These are phyloP conservation scores for Tromatobia lineatoria DNA, from an alignment of 2,888 invertebrate genomes.

Conservation along the genomic window DNA sequence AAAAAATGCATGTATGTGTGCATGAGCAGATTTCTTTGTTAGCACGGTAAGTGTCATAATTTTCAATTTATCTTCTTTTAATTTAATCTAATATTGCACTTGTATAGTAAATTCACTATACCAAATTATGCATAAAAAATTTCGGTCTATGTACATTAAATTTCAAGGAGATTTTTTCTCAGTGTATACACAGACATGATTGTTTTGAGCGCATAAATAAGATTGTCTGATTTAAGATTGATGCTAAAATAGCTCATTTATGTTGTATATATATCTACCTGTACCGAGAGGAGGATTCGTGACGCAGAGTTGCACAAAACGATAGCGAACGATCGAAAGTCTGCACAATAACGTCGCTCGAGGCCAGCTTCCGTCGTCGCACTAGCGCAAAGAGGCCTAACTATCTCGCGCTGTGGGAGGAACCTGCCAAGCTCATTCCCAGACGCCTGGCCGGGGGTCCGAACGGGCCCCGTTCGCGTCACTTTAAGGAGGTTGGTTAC, in stretches of 20 bases:
- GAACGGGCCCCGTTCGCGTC: slow-evolving; percentile 45
- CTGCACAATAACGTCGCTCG: slow-evolving; percentile 64
- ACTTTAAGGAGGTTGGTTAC: too few relatives aligned
- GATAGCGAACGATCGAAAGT: slow-evolving; percentile 56
- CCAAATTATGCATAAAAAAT: too few relatives aligned
- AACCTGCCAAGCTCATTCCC: slow-evolving; percentile 83
- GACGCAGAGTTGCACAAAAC: slow-evolving; percentile 76
- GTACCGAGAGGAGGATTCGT: slow-evolving; percentile 68
- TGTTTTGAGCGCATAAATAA: too few relatives aligned
- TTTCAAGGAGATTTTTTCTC: too few relatives aligned
- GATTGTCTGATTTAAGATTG: background rate
- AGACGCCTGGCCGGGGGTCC: slow-evolving; percentile 78
- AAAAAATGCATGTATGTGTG: too few relatives aligned
- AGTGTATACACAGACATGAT: too few relatives aligned
- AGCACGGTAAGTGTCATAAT: too few relatives aligned
- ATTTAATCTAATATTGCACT: too few relatives aligned
- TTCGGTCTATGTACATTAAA: too few relatives aligned
- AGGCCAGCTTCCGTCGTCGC: slow-evolving; percentile 71
- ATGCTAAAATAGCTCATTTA: background rate
- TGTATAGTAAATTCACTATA: too few relatives aligned
- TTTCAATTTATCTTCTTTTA: too few relatives aligned
- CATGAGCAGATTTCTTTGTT: too few relatives aligned
- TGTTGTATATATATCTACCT: slow-evolving; percentile 15
- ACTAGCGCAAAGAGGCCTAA: slow-evolving; percentile 47
- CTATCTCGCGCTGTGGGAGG: slow-evolving; percentile 82